Conservation (phyloP, 2,797 vertebrate species). For the Remorina albescens region DNA sequence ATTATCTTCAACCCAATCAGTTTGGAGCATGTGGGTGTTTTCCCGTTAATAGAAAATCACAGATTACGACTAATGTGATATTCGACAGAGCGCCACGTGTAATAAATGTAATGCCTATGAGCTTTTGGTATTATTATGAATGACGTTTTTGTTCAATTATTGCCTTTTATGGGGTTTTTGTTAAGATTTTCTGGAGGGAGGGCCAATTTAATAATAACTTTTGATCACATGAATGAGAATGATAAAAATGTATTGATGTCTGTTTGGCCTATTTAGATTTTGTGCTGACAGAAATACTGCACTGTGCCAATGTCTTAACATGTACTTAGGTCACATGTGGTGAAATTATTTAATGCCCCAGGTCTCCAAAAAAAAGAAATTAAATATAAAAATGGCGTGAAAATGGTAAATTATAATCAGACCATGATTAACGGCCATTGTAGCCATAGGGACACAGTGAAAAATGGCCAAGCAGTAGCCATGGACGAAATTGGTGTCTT, state of each 20-base stretch:
- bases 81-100: neutral
- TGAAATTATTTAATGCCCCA: neutral
- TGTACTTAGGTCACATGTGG: neutral
- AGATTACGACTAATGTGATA: neutral
- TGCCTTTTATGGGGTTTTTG: neutral
- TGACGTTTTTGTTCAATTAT: neutral
- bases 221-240: constrained; percentile 2
- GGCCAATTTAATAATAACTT: neutral
- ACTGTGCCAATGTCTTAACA: neutral
- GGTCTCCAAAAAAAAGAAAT: neutral
- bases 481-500: neutral
- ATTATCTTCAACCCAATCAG: constrained; percentile 29
- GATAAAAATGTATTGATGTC: neutral
- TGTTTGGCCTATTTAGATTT: neutral
- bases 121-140: neutral
- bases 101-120: neutral
- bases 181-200: neutral
- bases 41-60: neutral
- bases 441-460: neutral
- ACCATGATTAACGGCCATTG: neutral
- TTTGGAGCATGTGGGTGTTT: neutral
- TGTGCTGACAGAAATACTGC: neutral
- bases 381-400: neutral
- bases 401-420: neutral
- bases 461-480: neutral